phyloP scores from a whole-genome alignment of 2,888 invertebrate species.

The Trachelus tabidus region DNA sequence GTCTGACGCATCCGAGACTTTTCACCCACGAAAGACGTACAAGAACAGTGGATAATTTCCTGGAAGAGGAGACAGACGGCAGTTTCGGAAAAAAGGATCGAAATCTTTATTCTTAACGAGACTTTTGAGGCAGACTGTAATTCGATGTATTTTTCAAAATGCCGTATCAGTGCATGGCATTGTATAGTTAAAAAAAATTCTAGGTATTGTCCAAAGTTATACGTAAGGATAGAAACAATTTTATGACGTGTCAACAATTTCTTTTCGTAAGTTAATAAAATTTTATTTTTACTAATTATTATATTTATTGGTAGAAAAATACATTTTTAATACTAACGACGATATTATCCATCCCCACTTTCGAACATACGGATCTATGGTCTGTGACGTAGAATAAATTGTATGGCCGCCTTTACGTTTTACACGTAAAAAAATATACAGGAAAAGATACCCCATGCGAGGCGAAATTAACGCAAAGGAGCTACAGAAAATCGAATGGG shows the following conservation, averaged over 20 bases:
- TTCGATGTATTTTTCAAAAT: neutral
- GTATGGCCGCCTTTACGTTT: neutral
- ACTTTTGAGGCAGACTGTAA: neutral
- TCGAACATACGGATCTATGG: no score
- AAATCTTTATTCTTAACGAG: neutral
- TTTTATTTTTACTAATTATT: neutral
- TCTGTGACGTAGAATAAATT: neutral
- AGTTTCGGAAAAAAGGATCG: constrained; percentile 1
- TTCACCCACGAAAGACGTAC: neutral
- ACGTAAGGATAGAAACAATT: neutral
- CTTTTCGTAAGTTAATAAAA: neutral
- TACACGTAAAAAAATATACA: neutral
- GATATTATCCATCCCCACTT: neutral
- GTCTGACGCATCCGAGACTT: neutral
- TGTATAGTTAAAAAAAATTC: neutral
- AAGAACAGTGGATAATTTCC: neutral
- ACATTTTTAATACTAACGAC: neutral
- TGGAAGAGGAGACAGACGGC: neutral
- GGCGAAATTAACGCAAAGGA: neutral
- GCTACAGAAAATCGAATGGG: neutral
- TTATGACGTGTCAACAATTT: no score
- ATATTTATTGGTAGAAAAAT: neutral
- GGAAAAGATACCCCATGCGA: neutral
- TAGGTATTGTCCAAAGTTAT: no score
- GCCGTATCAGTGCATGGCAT: neutral